These are phyloP conservation scores for Potamilus streckersoni DNA, from an alignment of 1,140 invertebrate species.

Conservation along the genomic window DNA sequence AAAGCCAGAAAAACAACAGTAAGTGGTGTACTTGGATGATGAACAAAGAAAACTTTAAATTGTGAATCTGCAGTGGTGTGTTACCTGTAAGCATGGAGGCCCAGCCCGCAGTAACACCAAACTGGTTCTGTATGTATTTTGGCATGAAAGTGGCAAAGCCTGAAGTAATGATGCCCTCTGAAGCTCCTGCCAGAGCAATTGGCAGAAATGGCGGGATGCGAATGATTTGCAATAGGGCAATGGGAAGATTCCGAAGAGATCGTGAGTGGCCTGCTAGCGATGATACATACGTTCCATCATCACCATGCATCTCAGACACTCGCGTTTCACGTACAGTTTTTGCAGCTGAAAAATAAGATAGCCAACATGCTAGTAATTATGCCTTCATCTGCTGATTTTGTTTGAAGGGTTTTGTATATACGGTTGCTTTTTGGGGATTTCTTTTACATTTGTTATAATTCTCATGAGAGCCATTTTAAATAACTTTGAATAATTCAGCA, in stretches of 20 bases:
- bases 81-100: conserved; percentile 82
- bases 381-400: conserved; percentile 83
- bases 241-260: conserved; percentile 34
- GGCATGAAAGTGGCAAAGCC: conserved; percentile 86
- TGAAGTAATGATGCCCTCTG: conserved; percentile 80
- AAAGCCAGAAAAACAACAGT: not conserved
- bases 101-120: conserved; percentile 78
- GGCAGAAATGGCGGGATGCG: conserved; percentile 84
- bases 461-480: no score
- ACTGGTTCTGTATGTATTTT: conserved; percentile 86
- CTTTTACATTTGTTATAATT: no score
- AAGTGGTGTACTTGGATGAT: not conserved
- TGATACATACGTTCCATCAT: conserved; percentile 20
- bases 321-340: conserved; percentile 67
- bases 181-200: conserved; percentile 79
- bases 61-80: not conserved
- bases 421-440: no score
- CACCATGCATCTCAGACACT: conserved; percentile 78
- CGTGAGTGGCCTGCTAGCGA: conserved; percentile 9
- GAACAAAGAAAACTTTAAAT: not conserved
- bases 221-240: conserved; percentile 69
- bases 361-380: conserved; percentile 62
- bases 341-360: conserved; percentile 35
- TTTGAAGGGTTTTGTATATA: conserved; percentile 79
- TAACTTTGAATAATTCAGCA: no score